These are phyloP conservation scores for Sycon ciliatum DNA, from an alignment of 37 sponge, comb jelly and placozoan species.

Conservation along the genomic window DNA sequence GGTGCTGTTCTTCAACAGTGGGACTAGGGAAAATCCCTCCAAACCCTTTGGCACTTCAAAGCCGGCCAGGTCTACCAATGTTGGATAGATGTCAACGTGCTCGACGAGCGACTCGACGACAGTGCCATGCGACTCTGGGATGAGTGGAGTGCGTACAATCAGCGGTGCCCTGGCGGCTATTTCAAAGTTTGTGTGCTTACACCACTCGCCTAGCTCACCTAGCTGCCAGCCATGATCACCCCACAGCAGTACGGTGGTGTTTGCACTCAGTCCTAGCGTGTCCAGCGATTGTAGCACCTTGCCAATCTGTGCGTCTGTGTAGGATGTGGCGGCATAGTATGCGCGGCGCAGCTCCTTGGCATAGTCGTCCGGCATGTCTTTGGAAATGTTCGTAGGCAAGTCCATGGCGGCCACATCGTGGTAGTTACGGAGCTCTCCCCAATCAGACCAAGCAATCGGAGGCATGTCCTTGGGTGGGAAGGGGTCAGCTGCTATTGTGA, in stretches of 20 bases:
- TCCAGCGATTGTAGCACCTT: conserved; percentile 24
- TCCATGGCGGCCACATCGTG: neutral
- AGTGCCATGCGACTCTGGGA: conserved; percentile 20
- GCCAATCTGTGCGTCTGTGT: conserved; percentile 35
- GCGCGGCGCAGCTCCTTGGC: neutral
- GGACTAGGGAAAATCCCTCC: conserved; percentile 26
- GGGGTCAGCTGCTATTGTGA: conserved; percentile 10
- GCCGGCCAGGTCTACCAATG: conserved; percentile 22
- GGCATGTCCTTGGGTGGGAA: conserved; percentile 28
- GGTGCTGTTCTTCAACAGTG: conserved; percentile 31
- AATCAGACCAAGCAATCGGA: conserved; percentile 31
- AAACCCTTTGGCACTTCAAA: conserved; percentile 21
- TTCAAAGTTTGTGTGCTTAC: conserved; percentile 47
- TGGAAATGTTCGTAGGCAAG: neutral
- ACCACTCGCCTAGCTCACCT: conserved; percentile 13
- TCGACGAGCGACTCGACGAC: conserved; percentile 21
- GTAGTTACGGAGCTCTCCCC: conserved; percentile 1
- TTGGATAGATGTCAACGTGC: conserved; percentile 37
- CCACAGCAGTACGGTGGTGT: conserved; percentile 36
- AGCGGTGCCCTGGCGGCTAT: conserved; percentile 45
- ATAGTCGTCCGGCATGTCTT: neutral
- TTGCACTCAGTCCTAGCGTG: conserved; percentile 12
- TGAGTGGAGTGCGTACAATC: conserved; percentile 35
- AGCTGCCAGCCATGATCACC: conserved; percentile 50
- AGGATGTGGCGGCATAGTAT: conserved; percentile 34